Base-by-base conservation (phyloP, 2,113 vertebrate species). In the Lagopus leucura region DNA sequence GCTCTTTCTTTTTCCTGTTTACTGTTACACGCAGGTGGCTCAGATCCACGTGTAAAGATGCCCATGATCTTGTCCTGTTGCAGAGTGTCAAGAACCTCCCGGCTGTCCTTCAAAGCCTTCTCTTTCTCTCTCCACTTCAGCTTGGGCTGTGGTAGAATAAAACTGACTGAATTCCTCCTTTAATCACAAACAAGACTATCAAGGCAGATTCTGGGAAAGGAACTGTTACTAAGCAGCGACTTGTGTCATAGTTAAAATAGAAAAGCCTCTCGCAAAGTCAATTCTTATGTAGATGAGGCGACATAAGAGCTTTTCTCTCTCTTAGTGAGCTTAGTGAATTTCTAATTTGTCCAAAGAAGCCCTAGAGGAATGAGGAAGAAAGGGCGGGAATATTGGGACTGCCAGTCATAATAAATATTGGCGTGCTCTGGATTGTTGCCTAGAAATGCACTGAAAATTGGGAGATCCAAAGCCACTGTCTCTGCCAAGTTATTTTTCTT, bases 281-380 rank as follows among this genome's bases (percentile, higher is more conserved):
- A 95, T 98, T 97, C 96, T 98, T 84, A 97, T 96, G 97, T 63
- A 97, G 90, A 98, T 97, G 88, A 96, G 90, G 57, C 40, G 43
- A 88, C 91, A 86, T 30, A 75, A 84, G 91, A 93, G 91, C 52
- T 94, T 94, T 90, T 94, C 76, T 91, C 55, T 83, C 57, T 72
- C 81, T 66, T 87, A 10, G 0, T 3, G 11, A 63, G 54, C 2
- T 97, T 69, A 82, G 82, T 69, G 88, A 93, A 88, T 90, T 94
- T 82, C 93, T 94, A 86, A 94, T 94, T 92, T 90, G 65, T 66
- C 73, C 91, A 77, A 65, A 88, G 76, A 88, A 90, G 48, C 76
- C 91, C 88, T 73, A 86, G 70, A 92, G 82, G 48, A 89, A 87
- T 64, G 60, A 80, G n/a, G 57, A 86, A 93, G 57, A 94, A 94